Evolutionary conservation across 2,797 vertebrate species (phyloP).

Genomic region (Parauchenoglanis ngamensis): DNA sequence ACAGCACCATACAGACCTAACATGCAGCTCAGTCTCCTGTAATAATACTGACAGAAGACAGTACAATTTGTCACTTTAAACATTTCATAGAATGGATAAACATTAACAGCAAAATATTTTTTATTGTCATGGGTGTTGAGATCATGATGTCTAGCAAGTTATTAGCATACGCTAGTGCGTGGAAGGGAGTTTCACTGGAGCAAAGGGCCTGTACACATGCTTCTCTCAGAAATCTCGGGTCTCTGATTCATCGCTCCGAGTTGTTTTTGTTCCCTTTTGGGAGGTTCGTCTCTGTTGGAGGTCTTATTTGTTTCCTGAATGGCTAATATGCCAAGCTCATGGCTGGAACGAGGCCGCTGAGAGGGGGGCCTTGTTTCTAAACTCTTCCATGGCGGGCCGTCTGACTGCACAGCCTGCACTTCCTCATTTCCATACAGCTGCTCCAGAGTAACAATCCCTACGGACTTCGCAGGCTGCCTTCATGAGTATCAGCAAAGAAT

Average conservation of each 20-base stretch:
- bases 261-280: slow-evolving; percentile 63
- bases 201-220: neutral
- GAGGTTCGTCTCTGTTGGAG: slow-evolving; percentile 63
- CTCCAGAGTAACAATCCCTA: slow-evolving; percentile 33
- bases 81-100: neutral
- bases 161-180: neutral
- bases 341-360: slow-evolving; percentile 82
- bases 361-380: slow-evolving; percentile 83
- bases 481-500: slow-evolving; percentile 20
- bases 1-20: neutral
- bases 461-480: slow-evolving; percentile 27
- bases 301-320: slow-evolving; percentile 85
- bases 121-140: neutral
- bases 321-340: slow-evolving; percentile 91
- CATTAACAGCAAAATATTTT: neutral
- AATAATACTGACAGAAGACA: neutral
- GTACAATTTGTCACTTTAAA: neutral
- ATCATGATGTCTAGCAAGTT: neutral
- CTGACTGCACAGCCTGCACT: slow-evolving; percentile 84
- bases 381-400: slow-evolving; percentile 79
- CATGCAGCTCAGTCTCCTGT: neutral
- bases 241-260: slow-evolving; percentile 56
- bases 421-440: slow-evolving; percentile 99
- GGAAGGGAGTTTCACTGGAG: neutral
- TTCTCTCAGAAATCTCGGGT: slow-evolving; percentile 49